Evolutionary conservation across 92 coral and sea anemone species (phyloP).

Genomic region (Pocillopora grandis): DNA sequence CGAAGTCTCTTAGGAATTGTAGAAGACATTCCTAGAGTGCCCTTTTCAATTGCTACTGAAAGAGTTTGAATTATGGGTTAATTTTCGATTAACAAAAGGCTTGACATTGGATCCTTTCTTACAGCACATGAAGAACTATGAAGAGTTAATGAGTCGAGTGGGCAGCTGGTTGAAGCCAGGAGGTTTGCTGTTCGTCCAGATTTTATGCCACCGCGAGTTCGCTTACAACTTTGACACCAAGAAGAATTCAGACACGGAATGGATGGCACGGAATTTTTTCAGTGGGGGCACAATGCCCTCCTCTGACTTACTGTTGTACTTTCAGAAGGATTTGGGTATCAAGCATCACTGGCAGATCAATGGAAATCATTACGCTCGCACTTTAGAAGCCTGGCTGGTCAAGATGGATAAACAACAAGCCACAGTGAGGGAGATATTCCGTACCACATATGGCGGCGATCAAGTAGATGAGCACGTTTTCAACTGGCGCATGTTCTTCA

Average conservation of each 20-base stretch:
- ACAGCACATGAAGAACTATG: conserved; percentile 93
- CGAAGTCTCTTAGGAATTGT: no score
- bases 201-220: conserved; percentile 82
- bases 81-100: background rate
- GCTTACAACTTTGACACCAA: conserved; percentile 77
- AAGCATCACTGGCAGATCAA: conserved; percentile 79
- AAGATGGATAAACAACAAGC: conserved; percentile 63
- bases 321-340: conserved; percentile 72
- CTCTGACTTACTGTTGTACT: conserved; percentile 74
- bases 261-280: conserved; percentile 90
- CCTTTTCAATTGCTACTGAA: no score
- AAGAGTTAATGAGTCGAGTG: conserved; percentile 70
- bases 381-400: conserved; percentile 83
- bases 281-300: conserved; percentile 92
- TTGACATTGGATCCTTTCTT: background rate
- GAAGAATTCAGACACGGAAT: conserved; percentile 84
- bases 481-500: conserved; percentile 91
- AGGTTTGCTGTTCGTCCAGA: conserved; percentile 75
- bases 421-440: conserved; percentile 59
- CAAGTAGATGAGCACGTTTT: conserved; percentile 66
- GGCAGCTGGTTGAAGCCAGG: conserved; percentile 82
- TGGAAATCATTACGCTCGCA: conserved; percentile 75
- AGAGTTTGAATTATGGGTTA: background rate
- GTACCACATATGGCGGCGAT: conserved; percentile 60
- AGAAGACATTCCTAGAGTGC: no score